Conservation (phyloP, 92 coral and sea anemone species). For the Paragorgia papillata region DNA sequence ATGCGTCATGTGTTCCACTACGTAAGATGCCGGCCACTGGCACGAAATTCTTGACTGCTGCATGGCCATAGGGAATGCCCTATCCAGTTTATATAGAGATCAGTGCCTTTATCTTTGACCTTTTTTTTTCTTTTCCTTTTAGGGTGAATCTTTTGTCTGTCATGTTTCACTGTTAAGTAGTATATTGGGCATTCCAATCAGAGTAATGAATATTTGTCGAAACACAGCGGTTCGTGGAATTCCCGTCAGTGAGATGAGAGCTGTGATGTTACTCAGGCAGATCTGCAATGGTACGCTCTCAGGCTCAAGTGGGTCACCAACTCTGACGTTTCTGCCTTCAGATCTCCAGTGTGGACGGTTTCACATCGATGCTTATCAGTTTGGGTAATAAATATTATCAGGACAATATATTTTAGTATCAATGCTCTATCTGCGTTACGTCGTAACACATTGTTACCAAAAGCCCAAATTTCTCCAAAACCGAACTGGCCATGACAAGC, state of each 20-base stretch:
- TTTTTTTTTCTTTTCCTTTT: constrained; percentile 34
- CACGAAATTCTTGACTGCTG: too few relatives aligned
- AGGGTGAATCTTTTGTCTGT: constrained; percentile 67
- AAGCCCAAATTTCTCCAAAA: too few relatives aligned
- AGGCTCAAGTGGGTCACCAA: constrained; percentile 77
- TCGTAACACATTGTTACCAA: too few relatives aligned
- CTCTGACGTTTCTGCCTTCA: constrained; percentile 83
- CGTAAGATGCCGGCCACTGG: too few relatives aligned
- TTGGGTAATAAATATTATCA: constrained; percentile 64
- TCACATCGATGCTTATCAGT: constrained; percentile 77
- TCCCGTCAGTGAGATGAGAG: constrained; percentile 83
- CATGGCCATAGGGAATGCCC: too few relatives aligned
- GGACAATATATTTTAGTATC: background rate
- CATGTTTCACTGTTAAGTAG: constrained; percentile 62
- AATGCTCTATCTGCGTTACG: too few relatives aligned
- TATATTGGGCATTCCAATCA: constrained; percentile 67
- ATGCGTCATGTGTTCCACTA: too few relatives aligned
- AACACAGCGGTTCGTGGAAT: constrained; percentile 61
- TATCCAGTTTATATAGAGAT: too few relatives aligned
- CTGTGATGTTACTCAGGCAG: constrained; percentile 82
- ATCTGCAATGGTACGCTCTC: constrained; percentile 92
- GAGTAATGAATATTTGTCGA: constrained; percentile 65
- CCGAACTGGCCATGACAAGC: too few relatives aligned
- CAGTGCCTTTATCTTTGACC: too few relatives aligned
- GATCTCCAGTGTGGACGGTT: constrained; percentile 84